Conservation (phyloP, 2,888 invertebrate species). For the Aspidiotus destructor region DNA sequence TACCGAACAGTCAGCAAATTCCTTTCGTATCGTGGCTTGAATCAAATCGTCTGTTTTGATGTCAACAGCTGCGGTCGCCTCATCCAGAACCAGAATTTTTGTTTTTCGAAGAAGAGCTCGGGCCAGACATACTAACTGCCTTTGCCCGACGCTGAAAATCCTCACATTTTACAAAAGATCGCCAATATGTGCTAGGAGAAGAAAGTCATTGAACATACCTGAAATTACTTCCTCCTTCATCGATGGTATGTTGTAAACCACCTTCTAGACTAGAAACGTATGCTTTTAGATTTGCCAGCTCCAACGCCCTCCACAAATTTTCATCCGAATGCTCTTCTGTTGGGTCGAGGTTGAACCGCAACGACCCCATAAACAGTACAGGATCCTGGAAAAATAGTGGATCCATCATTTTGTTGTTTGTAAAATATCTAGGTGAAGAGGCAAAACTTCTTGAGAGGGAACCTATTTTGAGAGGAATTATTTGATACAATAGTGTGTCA, state of each 20-base stretch:
- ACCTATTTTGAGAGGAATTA: no score
- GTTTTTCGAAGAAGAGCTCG: no score
- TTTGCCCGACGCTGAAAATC: constrained; percentile 51
- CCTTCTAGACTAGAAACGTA: constrained; percentile 69
- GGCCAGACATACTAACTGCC: no score
- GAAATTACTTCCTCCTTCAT: constrained; percentile 83
- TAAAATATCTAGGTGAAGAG: no score
- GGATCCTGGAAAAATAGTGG: constrained; percentile 59
- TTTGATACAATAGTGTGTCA: constrained; percentile 34
- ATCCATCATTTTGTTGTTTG: not conserved
- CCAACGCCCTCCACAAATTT: constrained; percentile 77
- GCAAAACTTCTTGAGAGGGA: no score
- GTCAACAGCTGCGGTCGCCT: no score
- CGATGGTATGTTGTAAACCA: constrained; percentile 70
- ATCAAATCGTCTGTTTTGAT: no score
- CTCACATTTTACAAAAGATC: constrained; percentile 58
- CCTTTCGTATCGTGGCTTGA: no score
- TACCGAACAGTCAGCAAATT: no score
- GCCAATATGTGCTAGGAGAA: no score
- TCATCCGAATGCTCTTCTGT: constrained; percentile 67
- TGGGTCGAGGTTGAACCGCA: constrained; percentile 88
- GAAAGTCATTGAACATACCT: constrained; percentile 36
- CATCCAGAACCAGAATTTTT: no score
- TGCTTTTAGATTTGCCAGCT: constrained; percentile 76
- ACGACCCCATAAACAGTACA: constrained; percentile 81